Percentiles rank a stretch among this genome's conserved stretches.
Evolutionary conservation across 2,113 vertebrate genomes (phyloP).

Genomic region (Symphodus melops): DNA sequence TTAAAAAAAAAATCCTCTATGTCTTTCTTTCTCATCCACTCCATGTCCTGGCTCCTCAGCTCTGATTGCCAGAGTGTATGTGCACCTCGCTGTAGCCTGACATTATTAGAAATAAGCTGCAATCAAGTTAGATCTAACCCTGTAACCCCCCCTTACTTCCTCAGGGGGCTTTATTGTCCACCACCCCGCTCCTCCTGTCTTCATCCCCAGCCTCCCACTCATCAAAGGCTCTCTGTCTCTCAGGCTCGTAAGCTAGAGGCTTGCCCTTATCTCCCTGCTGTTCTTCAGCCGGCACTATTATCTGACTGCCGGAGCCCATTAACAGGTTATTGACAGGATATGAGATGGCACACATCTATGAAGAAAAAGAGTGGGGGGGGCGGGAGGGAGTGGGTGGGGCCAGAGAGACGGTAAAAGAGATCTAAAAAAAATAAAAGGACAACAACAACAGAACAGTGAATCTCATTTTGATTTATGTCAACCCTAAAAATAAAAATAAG

Average conservation of each 20-base stretch:
- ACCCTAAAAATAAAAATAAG: conserved; percentile 62
- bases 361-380: conserved; percentile 35
- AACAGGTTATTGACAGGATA: conserved; percentile 80
- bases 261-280: conserved; percentile 72
- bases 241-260: conserved; percentile 47
- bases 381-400: conserved; percentile 21
- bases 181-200: not conserved
- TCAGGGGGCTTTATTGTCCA: not conserved
- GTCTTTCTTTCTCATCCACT: conserved; percentile 13
- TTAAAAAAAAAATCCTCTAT: not conserved
- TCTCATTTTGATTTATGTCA: conserved; percentile 58
- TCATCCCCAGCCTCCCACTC: conserved; percentile 30
- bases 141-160: conserved; percentile 20
- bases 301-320: conserved; percentile 73
- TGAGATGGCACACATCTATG: conserved; percentile 68
- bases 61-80: not conserved
- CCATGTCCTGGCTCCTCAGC: not conserved
- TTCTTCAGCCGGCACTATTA: conserved; percentile 62
- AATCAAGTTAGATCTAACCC: conserved; percentile 38
- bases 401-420: conserved; percentile 10
- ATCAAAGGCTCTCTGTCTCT: conserved; percentile 55
- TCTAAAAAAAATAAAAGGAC: conserved; percentile 17
- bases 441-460: conserved; percentile 19
- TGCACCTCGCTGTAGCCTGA: not conserved
- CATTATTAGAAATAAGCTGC: conserved; percentile 33